Evolutionary conservation across 2,113 vertebrate genomes (phyloP).

Genomic region (Thunnus thynnus): DNA sequence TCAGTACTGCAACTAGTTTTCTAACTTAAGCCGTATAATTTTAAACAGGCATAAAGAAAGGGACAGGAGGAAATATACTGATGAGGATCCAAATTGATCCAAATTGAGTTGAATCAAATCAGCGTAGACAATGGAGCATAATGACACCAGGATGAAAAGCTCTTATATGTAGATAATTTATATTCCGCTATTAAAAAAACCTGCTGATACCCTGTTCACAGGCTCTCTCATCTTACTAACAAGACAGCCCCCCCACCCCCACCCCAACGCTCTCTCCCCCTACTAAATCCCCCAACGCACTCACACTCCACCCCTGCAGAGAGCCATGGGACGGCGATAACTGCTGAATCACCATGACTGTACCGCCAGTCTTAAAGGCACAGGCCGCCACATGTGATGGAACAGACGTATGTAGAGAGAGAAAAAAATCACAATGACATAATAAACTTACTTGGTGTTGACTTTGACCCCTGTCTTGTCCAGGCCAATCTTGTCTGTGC

Average conservation of each 20-base stretch:
- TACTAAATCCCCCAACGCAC: neutral
- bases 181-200: neutral
- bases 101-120: neutral
- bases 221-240: constrained; percentile 6
- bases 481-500: constrained; percentile 93
- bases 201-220: neutral
- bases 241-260: neutral
- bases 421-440: neutral
- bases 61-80: neutral
- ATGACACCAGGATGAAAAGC: neutral
- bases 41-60: no score
- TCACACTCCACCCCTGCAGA: neutral
- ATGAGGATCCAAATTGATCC: neutral
- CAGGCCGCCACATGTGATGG: constrained; percentile 1
- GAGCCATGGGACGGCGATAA: constrained; percentile 43
- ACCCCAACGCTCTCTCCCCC: neutral
- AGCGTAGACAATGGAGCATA: neutral
- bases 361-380: constrained; percentile 57
- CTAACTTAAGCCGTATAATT: neutral
- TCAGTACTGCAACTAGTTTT: neutral
- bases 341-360: constrained; percentile 85
- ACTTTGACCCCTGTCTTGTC: constrained; percentile 90
- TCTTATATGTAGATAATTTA: neutral
- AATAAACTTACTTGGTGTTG: constrained; percentile 90
- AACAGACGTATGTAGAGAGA: no score